Conservation (phyloP, 1,140 invertebrate genomes). For the Calycopis cecrops region DNA sequence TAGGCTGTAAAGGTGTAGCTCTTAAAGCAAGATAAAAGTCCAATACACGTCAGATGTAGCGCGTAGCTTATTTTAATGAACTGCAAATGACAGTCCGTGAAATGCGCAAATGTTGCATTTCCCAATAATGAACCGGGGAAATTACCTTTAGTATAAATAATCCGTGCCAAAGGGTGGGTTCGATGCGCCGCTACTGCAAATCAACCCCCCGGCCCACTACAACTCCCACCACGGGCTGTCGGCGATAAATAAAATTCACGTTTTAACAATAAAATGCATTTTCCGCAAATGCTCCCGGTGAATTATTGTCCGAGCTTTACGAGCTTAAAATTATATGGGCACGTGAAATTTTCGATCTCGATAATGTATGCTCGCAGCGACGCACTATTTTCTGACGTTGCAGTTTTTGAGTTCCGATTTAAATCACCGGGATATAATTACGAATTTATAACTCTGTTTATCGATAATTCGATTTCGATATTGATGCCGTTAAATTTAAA, state of each 20-base stretch:
- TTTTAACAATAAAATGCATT: conserved; percentile 76
- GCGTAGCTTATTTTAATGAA: conserved; percentile 59
- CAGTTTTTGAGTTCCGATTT: conserved; percentile 37
- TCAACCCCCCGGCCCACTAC: conserved; percentile 49
- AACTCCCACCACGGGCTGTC: conserved; percentile 61
- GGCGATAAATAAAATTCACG: conserved; percentile 74
- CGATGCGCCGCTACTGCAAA: conserved; percentile 69
- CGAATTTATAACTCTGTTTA: conserved; percentile 7
- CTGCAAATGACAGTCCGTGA: conserved; percentile 62
- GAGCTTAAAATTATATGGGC: conserved; percentile 74
- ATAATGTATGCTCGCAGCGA: conserved; percentile 54
- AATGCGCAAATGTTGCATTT: conserved; percentile 70
- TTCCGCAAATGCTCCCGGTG: conserved; percentile 73
- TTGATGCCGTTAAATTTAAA: background rate
- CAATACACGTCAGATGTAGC: background rate
- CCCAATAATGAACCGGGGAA: conserved; percentile 71
- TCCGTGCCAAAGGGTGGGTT: conserved; percentile 69
- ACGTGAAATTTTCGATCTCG: conserved; percentile 73
- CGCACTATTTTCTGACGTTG: conserved; percentile 55
- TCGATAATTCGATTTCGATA: background rate
- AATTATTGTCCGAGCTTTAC: conserved; percentile 71
- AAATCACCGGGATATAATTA: conserved; percentile 30
- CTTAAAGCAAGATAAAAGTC: conserved; percentile 7
- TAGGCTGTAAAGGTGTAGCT: background rate
- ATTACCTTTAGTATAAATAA: conserved; percentile 75